A percentile compares a stretch with the other conserved stretches of the same genome.
Evolutionary conservation across 1,140 invertebrate genomes (phyloP).

Genomic region (Drosophila nigromelanica): DNA sequence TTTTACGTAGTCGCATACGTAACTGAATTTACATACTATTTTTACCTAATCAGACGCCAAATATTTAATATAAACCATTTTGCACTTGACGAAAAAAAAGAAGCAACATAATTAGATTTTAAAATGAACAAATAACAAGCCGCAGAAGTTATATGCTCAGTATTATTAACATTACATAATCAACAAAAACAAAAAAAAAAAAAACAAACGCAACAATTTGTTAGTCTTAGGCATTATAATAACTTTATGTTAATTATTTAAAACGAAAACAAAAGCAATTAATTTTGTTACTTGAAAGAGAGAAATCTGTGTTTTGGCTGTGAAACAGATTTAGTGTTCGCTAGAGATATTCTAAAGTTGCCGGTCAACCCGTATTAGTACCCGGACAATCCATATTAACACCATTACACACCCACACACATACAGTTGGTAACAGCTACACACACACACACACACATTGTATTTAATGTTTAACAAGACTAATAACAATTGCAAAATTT

Average conservation of each 20-base stretch:
- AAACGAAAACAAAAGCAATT: slow-evolving; percentile 31
- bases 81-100: slow-evolving; percentile 1
- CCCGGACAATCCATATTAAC: slow-evolving; percentile 11
- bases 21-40: slow-evolving; percentile 8
- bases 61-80: slow-evolving; percentile 24
- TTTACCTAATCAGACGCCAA: slow-evolving; percentile 3
- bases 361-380: slow-evolving; percentile 22
- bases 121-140: slow-evolving; percentile 2
- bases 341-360: slow-evolving; percentile 50
- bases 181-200: slow-evolving; percentile 15
- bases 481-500: slow-evolving; percentile 47
- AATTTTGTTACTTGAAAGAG: slow-evolving; percentile 34
- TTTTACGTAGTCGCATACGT: neutral
- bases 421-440: slow-evolving; percentile 7
- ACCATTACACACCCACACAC: slow-evolving; percentile 23
- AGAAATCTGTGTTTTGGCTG: slow-evolving; percentile 83
- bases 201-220: slow-evolving; percentile 36
- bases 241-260: slow-evolving; percentile 7
- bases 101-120: slow-evolving; percentile 5
- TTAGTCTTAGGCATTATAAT: slow-evolving; percentile 57
- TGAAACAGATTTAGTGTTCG: slow-evolving; percentile 83
- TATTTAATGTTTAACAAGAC: slow-evolving; percentile 67
- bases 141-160: slow-evolving; percentile 16
- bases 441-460: slow-evolving; percentile 21
- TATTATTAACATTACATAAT: slow-evolving; percentile 17